Evolutionary conservation across 2,113 vertebrate genomes (phyloP), one percentile per base, ranked within the genome.

Genomic region (Embiotoca jacksoni): DNA sequence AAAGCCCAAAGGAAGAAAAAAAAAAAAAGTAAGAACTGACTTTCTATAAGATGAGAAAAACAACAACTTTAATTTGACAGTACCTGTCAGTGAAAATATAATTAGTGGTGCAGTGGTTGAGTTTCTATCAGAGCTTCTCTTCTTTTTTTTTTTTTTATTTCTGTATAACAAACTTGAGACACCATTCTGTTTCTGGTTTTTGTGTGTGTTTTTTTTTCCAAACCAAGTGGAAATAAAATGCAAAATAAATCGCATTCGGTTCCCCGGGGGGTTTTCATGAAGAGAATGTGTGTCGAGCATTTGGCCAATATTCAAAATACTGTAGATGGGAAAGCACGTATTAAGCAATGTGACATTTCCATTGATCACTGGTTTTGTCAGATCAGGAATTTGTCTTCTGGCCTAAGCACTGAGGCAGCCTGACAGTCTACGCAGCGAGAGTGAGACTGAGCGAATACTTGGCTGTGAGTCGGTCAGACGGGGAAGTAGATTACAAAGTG

Each of bases 391-490:
- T 15, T 33, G 49, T 75, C 30, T 66, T 2, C 68, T 44, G 73
- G 55, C 23, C 0, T 1, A 64, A 44, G 41, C 54, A 10, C 49
- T 53, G 49, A 79, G n/a, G 9, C 62, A 50, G 54, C 39, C 59
- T 59, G 60, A 68, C 59, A 44, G 41, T 37, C 80, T 46, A 63
- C 11, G 0, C 37, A 66, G 7, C 23, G 0, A n/a, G 33, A 53
- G 9, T 8, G 44, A 55, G 60, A 44, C 54, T 14, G 67, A 59
- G 39, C 1, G 9, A 64, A 16, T 0, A 6, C 54, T 55, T 37
- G 76, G 33, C 56, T 10, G 49, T 52, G 76, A 78, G 41, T 77
- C 81, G 56, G 33, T 47, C 73, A 54, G 64, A 61, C 33, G 10
- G 46, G 50, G 61, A 44, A 39, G 23, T 8, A 7, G 63, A 83